phyloP scores from a whole-genome alignment of 2,797 vertebrate genomes.

The Eulemur rubriventer region DNA sequence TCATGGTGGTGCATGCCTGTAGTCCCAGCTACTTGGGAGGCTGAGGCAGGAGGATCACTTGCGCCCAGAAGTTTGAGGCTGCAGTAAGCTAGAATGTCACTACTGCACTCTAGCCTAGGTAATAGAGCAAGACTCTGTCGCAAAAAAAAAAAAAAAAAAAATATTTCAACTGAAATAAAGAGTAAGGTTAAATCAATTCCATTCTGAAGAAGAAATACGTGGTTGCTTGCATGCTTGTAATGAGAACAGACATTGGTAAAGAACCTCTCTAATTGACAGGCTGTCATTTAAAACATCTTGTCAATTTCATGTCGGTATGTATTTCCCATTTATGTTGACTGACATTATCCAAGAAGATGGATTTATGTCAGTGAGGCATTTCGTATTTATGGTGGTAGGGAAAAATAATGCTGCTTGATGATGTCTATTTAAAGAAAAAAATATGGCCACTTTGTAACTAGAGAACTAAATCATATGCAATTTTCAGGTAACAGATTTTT shows the following conservation, averaged over 20 bases:
- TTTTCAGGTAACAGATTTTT: not conserved
- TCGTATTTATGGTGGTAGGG: not conserved
- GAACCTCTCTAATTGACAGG: not conserved
- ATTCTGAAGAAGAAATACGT: not conserved
- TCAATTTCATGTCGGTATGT: not conserved
- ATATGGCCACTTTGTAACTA: not conserved
- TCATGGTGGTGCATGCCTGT: rapidly evolving
- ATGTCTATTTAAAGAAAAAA: not conserved
- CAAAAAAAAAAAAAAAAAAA: too few species aligned
- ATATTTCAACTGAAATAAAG: not conserved
- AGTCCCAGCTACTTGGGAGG: too few species aligned
- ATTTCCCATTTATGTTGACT: not conserved
- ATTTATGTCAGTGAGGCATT: not conserved
- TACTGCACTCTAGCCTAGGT: too few species aligned
- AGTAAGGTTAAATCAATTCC: not conserved
- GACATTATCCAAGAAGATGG: not conserved
- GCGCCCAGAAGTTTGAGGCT: too few species aligned
- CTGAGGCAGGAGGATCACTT: too few species aligned
- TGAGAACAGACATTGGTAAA: not conserved
- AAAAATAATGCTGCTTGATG: not conserved
- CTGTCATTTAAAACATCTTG: not conserved
- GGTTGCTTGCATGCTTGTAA: not conserved
- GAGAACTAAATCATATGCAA: not conserved
- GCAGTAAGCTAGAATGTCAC: too few species aligned
- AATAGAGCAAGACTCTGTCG: too few species aligned